Percentiles rank a stretch among this genome's conserved stretches.
Evolutionary conservation across 2,888 invertebrate genomes (phyloP).

Genomic region (Nomada fabriciana): DNA sequence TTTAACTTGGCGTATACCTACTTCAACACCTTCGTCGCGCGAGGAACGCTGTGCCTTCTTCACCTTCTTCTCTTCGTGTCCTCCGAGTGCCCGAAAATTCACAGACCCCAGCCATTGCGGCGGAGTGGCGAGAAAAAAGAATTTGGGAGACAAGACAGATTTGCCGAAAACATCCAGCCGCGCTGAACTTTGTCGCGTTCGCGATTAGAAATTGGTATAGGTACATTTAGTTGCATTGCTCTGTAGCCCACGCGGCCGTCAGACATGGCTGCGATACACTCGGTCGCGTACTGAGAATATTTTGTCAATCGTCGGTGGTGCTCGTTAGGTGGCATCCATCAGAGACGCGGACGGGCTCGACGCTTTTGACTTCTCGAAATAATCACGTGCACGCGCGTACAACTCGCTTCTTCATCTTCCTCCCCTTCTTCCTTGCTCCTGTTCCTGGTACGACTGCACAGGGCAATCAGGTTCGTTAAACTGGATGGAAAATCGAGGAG

Average conservation of each 20-base stretch:
- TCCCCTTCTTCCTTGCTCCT: conserved; percentile 30
- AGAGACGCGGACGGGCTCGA: conserved; percentile 69
- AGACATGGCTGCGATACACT: conserved; percentile 49
- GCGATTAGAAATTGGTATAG: background rate
- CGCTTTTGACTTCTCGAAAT: conserved; percentile 77
- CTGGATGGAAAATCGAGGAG: background rate
- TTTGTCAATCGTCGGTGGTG: conserved; percentile 81
- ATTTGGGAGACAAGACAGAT: no score
- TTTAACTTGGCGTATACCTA: conserved; percentile 68
- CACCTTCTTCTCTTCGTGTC: conserved; percentile 29
- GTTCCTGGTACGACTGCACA: conserved; percentile 12
- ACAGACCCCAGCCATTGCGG: no score
- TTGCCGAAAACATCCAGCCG: no score
- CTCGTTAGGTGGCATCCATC: conserved; percentile 81
- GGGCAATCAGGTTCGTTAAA: background rate
- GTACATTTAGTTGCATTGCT: conserved; percentile 12
- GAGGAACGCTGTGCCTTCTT: conserved; percentile 41
- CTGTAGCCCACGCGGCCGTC: background rate
- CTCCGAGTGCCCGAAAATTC: no score
- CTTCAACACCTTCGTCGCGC: conserved; percentile 69
- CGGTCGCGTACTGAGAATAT: conserved; percentile 78
- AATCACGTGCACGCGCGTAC: conserved; percentile 69
- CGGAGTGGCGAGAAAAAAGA: no score
- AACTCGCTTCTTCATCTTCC: conserved; percentile 50
- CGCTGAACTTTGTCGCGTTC: background rate